Base-by-base conservation (phyloP, 1,140 invertebrate species). In the Sitodiplosis mosellana region DNA sequence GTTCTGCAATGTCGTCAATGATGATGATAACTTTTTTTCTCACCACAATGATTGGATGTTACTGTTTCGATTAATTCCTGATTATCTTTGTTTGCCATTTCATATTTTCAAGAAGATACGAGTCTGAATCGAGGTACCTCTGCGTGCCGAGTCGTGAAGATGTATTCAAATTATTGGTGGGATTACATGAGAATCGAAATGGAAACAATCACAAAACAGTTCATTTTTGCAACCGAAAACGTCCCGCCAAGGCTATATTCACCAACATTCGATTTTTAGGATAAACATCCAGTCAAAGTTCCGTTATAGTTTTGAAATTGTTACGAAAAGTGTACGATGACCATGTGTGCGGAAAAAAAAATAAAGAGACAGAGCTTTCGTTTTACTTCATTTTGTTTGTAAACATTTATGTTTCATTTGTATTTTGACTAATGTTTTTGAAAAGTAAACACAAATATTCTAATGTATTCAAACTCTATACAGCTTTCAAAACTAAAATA, bases 201-300 rank as follows among this genome's bases (percentile, higher is more conserved):
- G 75, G 72, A 0, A 71, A 71, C 48, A 65, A 69, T 34, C 65
- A 68, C 27, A 64, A 67, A 51, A 68, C 67, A n/a, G 66, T 77
- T 0, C 67, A 72, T 50, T 77, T 77, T 57, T 77, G 75, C 54
- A 76, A 76, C 56, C 62, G 74, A 33, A 69, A 68, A 49, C 65
- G 74, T 51, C 71, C 72, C 0, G 72, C 74, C 15, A 65, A 65
- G 44, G 60, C 69, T 8, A 67, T 77, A 14, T 74, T 74, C 53
- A 76, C 74, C 49, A 77, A 76, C 54, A 75, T 77, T 49, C 68
- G 74, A n/a, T 77, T 76, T 55, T 56, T 76, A 40, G 75, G 74
- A 48, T 65, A 63, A 54, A 33, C 8, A 34, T 38, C 12, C 37
- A 38, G 37, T 18, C n/a, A 38, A 38, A 3, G 27, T 10, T 27